A percentile compares a stretch with the other conserved stretches of the same genome.
Conservation (phyloP, 1,140 invertebrate species). For the Cotesia vestalis region DNA sequence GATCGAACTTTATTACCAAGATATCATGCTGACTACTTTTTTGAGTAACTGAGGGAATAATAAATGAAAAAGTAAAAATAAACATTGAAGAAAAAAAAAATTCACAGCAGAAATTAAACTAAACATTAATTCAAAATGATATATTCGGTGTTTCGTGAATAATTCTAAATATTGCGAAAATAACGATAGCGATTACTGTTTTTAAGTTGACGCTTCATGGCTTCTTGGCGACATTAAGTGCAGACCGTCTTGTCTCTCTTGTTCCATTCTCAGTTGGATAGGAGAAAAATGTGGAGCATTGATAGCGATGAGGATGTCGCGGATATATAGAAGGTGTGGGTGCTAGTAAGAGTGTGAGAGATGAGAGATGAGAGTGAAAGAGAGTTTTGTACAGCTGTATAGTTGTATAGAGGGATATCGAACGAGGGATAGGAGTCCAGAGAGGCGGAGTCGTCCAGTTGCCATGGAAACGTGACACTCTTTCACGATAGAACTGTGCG, state of each 20-base stretch:
- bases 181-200: no score
- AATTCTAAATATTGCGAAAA: no score
- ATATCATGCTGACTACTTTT: neutral
- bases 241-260: neutral
- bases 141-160: no score
- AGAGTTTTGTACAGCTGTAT: neutral
- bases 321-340: neutral
- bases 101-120: neutral
- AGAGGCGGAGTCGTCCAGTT: slow-evolving; percentile 37
- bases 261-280: neutral
- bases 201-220: neutral
- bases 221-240: neutral
- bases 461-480: slow-evolving; percentile 39
- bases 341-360: neutral
- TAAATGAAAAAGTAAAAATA: neutral
- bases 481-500: slow-evolving; percentile 16
- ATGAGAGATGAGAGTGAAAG: slow-evolving; percentile 1
- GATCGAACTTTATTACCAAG: slow-evolving; percentile 31
- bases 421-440: slow-evolving; percentile 32
- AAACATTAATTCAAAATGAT: no score
- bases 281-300: slow-evolving; percentile 29
- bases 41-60: neutral
- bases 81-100: neutral
- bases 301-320: slow-evolving; percentile 23
- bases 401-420: slow-evolving; percentile 11